Conservation (phyloP, 2,888 invertebrate genomes). For the Stenodema calcarata region DNA sequence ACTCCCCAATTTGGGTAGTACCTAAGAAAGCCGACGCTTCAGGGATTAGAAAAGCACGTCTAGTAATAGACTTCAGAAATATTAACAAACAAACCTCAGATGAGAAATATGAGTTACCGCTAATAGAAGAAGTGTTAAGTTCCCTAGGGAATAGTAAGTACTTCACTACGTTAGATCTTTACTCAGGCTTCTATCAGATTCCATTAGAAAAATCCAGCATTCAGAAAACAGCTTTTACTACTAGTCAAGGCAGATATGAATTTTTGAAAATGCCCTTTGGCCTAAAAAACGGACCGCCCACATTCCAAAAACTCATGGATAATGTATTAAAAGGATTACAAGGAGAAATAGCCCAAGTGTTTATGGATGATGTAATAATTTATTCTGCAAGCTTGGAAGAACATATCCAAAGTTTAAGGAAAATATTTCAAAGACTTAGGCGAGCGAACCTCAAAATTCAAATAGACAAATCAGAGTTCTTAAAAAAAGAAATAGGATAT, state of each 20-base stretch:
- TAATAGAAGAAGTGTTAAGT: slow-evolving; percentile 33
- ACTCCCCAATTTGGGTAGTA: slow-evolving; percentile 40
- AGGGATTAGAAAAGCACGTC: slow-evolving; percentile 17
- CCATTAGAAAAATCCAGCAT: background rate
- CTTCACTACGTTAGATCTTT: slow-evolving; percentile 29
- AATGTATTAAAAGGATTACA: slow-evolving; percentile 4
- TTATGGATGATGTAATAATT: slow-evolving; percentile 37
- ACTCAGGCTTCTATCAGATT: slow-evolving; percentile 47
- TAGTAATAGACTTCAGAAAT: slow-evolving; percentile 40
- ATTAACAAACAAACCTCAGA: slow-evolving; percentile 44
- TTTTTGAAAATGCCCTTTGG: slow-evolving; percentile 41
- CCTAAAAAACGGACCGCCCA: slow-evolving; percentile 27
- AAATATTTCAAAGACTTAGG: slow-evolving; percentile 32
- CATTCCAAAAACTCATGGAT: slow-evolving; percentile 55
- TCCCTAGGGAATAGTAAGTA: slow-evolving; percentile 35
- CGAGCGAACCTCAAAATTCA: slow-evolving; percentile 1
- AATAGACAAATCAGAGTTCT: slow-evolving; percentile 40
- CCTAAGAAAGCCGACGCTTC: slow-evolving; percentile 45
- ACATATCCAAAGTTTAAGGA: slow-evolving; percentile 11
- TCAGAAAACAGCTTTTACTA: slow-evolving; percentile 42
- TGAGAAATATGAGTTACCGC: slow-evolving; percentile 22
- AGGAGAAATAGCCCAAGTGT: slow-evolving; percentile 4
- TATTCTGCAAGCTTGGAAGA: background rate
- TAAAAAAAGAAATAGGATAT: slow-evolving; percentile 39
- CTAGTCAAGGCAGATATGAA: slow-evolving; percentile 4